Evolutionary conservation across 2,113 vertebrate species (phyloP).

Genomic region (Cavia porcellus): DNA sequence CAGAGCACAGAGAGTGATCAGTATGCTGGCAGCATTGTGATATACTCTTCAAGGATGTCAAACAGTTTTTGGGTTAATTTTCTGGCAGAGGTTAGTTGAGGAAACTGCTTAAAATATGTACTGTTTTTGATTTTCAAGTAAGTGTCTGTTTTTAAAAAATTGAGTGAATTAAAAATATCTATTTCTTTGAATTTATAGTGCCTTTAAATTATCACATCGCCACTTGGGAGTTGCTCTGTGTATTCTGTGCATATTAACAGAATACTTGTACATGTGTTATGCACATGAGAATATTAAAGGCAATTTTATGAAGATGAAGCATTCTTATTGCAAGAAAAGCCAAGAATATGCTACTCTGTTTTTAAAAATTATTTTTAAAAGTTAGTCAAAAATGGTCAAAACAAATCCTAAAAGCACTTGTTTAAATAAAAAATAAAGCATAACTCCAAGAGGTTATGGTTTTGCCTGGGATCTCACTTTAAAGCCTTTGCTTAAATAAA

Average conservation of each 20-base stretch:
- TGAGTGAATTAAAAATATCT: slow-evolving; percentile 55
- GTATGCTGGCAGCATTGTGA: slow-evolving; percentile 83
- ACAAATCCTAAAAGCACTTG: slow-evolving; percentile 71
- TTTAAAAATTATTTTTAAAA: slow-evolving; percentile 65
- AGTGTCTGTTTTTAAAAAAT: slow-evolving; percentile 24
- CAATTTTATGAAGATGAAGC: slow-evolving; percentile 68
- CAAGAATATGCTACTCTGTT: slow-evolving; percentile 25
- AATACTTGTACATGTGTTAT: slow-evolving; percentile 76
- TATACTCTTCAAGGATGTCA: slow-evolving; percentile 77
- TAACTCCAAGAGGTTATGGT: slow-evolving; percentile 18
- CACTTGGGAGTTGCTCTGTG: slow-evolving; percentile 70
- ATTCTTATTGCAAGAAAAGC: slow-evolving; percentile 62
- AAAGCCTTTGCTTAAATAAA: slow-evolving; percentile 76
- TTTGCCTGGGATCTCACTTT: slow-evolving; percentile 56
- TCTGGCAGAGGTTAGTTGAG: slow-evolving; percentile 84
- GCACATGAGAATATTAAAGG: slow-evolving; percentile 73
- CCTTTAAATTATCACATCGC: slow-evolving; percentile 77
- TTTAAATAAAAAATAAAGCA: slow-evolving; percentile 65
- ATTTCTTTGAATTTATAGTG: slow-evolving; percentile 75
- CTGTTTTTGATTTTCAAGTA: slow-evolving; percentile 77
- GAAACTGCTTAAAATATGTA: slow-evolving; percentile 81
- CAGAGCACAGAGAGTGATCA: slow-evolving; percentile 83
- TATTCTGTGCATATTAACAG: slow-evolving; percentile 79
- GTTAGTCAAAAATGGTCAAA: slow-evolving; percentile 59
- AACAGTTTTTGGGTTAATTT: slow-evolving; percentile 87